Base-by-base conservation (phyloP, 2,888 invertebrate genomes). In the Cosmorhoe ocellata region DNA sequence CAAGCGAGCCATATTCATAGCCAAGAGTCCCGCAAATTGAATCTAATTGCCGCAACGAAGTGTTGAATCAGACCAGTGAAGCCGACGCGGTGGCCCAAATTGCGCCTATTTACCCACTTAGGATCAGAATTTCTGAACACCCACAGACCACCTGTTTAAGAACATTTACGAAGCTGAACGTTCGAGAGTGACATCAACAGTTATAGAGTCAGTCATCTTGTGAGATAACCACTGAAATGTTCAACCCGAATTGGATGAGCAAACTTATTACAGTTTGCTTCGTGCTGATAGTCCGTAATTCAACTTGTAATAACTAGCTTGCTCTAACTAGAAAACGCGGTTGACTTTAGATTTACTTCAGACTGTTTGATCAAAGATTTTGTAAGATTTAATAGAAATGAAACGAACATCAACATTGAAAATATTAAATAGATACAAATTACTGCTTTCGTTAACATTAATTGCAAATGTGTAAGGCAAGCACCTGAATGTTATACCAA, bases 11-110 rank as follows among this genome's bases (percentile, higher is more conserved):
- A 81, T 81, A 77, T 80, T 79, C 79, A 79, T 82, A 81, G 76
- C 69, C 58, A 75, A 70, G 73, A 71, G 69, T 71, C 65, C 73
- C 78, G 76, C 81, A 86, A 89, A 89, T 89, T 87, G 86, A 81
- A 81, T 81, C 87, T 89, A 88, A 89, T 89, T 89, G 89, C 85
- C 80, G 74, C 84, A 87, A 87, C 81, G 81, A 87, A 87, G 88
- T 84, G 88, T 85, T 84, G 89, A 88, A 87, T 87, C 84, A 86
- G 87, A 74, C 85, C 74, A 77, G 63, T 73, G 70, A 67, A 64
- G 61, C 66, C 64, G 62, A 18, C 45, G 66, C 74, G 68, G 69
- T 78, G 85, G 78, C 84, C 88, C 84, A 79, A 87, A 89, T 88
- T 84, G 79, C 69, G 66, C 79, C 81, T 81, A 87, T 88, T 88